A percentile compares a stretch with the other conserved stretches of the same genome.
phyloP scores from a whole-genome alignment of 37 sponge, comb jelly and placozoan species.

The Lycopodina hypogea region DNA sequence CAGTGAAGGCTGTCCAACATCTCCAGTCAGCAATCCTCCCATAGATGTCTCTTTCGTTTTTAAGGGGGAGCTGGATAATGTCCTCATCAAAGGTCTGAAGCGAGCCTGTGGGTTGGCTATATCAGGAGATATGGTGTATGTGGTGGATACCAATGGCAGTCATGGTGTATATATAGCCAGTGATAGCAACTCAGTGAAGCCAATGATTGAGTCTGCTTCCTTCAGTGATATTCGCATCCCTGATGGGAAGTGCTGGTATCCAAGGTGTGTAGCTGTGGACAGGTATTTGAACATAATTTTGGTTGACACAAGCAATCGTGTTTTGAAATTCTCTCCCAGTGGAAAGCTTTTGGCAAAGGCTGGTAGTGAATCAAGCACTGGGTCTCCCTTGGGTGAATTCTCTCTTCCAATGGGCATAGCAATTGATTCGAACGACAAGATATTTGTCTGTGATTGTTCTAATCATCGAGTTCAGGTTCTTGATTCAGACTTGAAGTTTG shows the following conservation, averaged over 20 bases:
- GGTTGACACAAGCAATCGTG: not conserved
- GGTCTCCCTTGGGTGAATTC: conserved; percentile 22
- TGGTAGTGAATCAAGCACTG: not conserved
- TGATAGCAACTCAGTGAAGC: not conserved
- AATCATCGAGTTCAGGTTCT: conserved; percentile 54
- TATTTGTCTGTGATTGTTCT: conserved; percentile 48
- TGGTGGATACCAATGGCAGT: not conserved
- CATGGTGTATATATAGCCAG: not conserved
- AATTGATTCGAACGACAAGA: conserved; percentile 5
- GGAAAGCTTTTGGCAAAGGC: not conserved
- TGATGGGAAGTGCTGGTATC: conserved; percentile 18
- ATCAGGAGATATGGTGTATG: not conserved
- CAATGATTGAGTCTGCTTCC: not conserved
- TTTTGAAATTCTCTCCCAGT: conserved; percentile 1
- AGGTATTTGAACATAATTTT: not conserved
- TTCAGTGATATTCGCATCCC: not conserved
- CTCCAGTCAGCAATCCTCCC: not conserved
- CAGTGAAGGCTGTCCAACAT: not conserved
- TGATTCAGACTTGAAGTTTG: conserved; percentile 11
- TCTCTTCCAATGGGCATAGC: conserved; percentile 48
- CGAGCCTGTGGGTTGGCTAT: conserved; percentile 1
- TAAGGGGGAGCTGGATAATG: not conserved
- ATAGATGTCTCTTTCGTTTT: not conserved
- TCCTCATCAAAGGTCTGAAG: not conserved
- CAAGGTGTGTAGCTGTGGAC: not conserved